Base-by-base conservation (phyloP, 1,140 invertebrate species). In the Drosophila kikkawai region DNA sequence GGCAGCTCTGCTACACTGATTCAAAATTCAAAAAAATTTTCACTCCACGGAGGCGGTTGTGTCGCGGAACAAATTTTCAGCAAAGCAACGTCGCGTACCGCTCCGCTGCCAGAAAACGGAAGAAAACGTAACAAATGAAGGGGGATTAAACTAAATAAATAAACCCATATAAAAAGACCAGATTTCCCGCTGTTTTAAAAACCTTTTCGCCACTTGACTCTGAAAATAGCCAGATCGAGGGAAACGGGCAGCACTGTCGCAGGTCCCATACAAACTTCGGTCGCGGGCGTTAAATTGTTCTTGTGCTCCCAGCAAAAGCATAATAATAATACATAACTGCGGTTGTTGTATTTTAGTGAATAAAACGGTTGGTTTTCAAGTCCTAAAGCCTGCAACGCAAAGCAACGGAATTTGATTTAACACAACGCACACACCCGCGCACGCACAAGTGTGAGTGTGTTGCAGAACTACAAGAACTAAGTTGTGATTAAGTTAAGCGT, bases 361-460 rank as follows among this genome's bases (percentile, higher is more conserved):
- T 61, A 61, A 61, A 65, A 44, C 63, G 19, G 57, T 63, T 36
- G 11, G 63, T 65, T 37, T 13, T 13, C 9, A 58, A 37, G 26
- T n/a, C 13, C 7, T 53, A 15, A 19, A 7, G 12, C 9, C n/a
- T 63, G 6, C 13, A 61, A 13, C 9, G 11, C 12, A 32, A 44
- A 7, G 19, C 26, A 42, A 22, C 11, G 15, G 15, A 26, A 60
- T 63, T 65, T 29, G 19, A 11, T 12, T 34, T 11, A 44, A 44
- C 19, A 39, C 37, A 65, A 34, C 56, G 56, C 63, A 59, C 50
- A 64, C 51, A 26, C 51, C 39, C 26, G 15, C 56, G 7, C 37
- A 65, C 39, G 56, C 56, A 34, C 32, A 51, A 61, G 26, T 29
- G 69, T 64, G 39, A 7, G 69, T 82, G 39, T 45, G 66, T 66